Percentiles rank a stretch among this genome's conserved stretches.
These are phyloP conservation scores for Denticeps clupeoides DNA, from an alignment of 2,797 vertebrate genomes.

Conservation along the genomic window DNA sequence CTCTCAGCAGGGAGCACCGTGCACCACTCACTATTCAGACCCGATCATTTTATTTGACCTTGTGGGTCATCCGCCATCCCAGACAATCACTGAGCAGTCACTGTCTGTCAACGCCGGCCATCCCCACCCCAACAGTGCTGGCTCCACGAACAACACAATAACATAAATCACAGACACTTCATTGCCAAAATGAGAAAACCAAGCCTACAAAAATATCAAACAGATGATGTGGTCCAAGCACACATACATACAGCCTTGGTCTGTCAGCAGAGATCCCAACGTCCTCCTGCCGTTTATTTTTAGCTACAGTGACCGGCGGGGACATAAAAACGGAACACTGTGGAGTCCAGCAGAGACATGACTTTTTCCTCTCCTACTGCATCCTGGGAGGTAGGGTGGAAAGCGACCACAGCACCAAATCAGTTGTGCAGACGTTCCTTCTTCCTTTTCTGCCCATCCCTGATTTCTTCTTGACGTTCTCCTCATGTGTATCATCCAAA, in stretches of 20 bases:
- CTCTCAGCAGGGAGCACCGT: no score
- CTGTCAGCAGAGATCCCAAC: constrained; percentile 31
- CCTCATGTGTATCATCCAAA: no score
- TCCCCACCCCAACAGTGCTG: no score
- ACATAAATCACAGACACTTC: constrained; percentile 42
- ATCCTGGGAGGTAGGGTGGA: constrained; percentile 18
- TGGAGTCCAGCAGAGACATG: constrained; percentile 11
- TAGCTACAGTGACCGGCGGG: constrained; percentile 30
- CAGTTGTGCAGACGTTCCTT: constrained; percentile 25
- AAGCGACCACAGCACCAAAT: constrained; percentile 25
- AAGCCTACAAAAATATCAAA: constrained; percentile 28
- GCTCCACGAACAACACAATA: constrained; percentile 35
- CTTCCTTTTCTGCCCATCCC: no score
- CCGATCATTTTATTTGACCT: no score
- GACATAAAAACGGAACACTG: constrained; percentile 4
- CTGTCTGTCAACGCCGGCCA: no score
- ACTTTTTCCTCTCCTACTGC: constrained; percentile 8
- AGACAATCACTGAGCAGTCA: no score
- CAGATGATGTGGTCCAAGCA: constrained; percentile 26
- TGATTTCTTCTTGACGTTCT: no score
- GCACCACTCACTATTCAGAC: no score
- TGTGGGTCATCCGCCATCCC: no score
- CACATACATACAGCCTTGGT: constrained; percentile 32
- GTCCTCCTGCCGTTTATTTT: constrained; percentile 38
- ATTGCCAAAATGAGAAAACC: constrained; percentile 51